These are phyloP conservation scores for Cheirogaleus medius DNA, from an alignment of 2,113 vertebrate genomes.

Conservation along the genomic window DNA sequence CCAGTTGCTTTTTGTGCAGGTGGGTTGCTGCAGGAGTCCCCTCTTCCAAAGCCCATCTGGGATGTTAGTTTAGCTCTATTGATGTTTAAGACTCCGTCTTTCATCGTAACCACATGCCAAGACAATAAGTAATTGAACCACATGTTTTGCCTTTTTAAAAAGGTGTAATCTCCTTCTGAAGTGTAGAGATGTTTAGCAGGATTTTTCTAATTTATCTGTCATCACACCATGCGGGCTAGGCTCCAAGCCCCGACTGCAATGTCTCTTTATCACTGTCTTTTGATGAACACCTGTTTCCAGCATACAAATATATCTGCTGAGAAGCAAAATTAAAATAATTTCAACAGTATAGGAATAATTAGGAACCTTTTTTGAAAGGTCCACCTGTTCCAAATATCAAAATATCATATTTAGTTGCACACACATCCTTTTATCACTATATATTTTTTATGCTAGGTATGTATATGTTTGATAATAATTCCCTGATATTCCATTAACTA, in stretches of 20 bases:
- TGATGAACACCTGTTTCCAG: slow-evolving; percentile 94
- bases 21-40: slow-evolving; percentile 84
- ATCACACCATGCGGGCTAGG: slow-evolving; percentile 82
- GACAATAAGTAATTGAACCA: slow-evolving; percentile 89
- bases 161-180: slow-evolving; percentile 92
- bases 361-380: slow-evolving; percentile 89
- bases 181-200: slow-evolving; percentile 88
- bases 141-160: slow-evolving; percentile 88
- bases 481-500: slow-evolving; percentile 47
- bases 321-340: slow-evolving; percentile 92
- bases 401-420: slow-evolving; percentile 86
- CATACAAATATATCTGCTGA: slow-evolving; percentile 90
- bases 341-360: slow-evolving; percentile 94
- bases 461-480: slow-evolving; percentile 26
- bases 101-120: slow-evolving; percentile 87
- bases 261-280: slow-evolving; percentile 86
- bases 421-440: slow-evolving; percentile 29
- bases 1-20: slow-evolving; percentile 89
- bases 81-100: slow-evolving; percentile 85
- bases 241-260: slow-evolving; percentile 82
- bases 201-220: slow-evolving; percentile 90
- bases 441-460: slow-evolving; percentile 36
- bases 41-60: slow-evolving; percentile 87
- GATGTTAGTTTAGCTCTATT: slow-evolving; percentile 89
- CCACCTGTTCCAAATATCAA: slow-evolving; percentile 93